A percentile compares a stretch with the other conserved stretches of the same genome.
Conservation (phyloP, 2,888 invertebrate species). For the Ennomos fuscantarius region DNA sequence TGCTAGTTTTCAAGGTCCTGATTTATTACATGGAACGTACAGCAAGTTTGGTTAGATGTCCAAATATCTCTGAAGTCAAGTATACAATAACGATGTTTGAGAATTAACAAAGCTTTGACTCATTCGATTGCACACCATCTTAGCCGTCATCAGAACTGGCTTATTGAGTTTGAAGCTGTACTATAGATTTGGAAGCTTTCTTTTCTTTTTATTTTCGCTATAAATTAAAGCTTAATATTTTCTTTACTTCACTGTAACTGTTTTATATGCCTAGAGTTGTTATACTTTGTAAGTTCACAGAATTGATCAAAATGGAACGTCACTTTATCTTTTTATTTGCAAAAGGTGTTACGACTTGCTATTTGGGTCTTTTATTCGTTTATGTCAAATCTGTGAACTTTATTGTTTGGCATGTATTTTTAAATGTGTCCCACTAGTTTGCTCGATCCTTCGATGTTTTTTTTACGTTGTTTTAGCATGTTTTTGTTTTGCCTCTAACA, state of each 20-base stretch:
- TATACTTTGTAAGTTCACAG: constrained; percentile 43
- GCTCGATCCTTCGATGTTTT: constrained; percentile 71
- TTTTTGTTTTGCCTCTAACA: constrained; percentile 71
- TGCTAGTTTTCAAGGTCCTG: constrained; percentile 75
- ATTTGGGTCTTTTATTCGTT: not conserved
- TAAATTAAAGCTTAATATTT: constrained; percentile 70
- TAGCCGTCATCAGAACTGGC: constrained; percentile 73
- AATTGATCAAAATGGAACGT: constrained; percentile 40
- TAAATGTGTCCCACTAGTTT: constrained; percentile 70
- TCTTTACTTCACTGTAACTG: constrained; percentile 72
- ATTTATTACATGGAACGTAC: constrained; percentile 67
- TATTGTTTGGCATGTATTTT: constrained; percentile 71
- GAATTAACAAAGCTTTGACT: constrained; percentile 76
- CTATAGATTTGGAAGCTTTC: constrained; percentile 76
- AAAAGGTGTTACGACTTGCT: constrained; percentile 6
- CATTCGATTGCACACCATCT: constrained; percentile 59
- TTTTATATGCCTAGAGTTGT: constrained; percentile 51
- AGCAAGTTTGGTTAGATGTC: constrained; percentile 74
- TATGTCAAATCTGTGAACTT: constrained; percentile 43
- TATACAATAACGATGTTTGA: constrained; percentile 73
- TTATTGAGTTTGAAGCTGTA: constrained; percentile 72
- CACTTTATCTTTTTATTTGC: constrained; percentile 5
- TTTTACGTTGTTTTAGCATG: constrained; percentile 67
- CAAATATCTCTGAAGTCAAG: constrained; percentile 80
- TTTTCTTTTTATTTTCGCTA: constrained; percentile 73